phyloP scores from a whole-genome alignment of 2,113 vertebrate species.

The Phaetusa simplex region DNA sequence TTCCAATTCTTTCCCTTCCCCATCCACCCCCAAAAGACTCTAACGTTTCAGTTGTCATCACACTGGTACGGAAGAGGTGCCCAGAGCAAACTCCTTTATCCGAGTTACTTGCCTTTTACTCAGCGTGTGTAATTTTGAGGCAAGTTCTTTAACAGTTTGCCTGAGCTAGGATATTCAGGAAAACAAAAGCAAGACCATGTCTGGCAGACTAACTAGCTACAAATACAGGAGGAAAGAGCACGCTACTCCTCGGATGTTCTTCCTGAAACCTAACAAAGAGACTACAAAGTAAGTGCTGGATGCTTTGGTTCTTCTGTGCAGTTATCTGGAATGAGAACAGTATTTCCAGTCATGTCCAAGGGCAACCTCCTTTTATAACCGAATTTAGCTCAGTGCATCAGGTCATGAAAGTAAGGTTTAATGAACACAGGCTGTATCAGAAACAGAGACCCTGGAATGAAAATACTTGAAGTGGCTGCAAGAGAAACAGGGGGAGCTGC shows the following conservation, averaged over 20 bases:
- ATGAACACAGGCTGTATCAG: neutral
- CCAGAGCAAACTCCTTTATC: neutral
- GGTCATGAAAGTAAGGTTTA: neutral
- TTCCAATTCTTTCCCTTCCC: neutral
- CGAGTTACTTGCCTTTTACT: neutral
- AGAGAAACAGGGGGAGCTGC: neutral
- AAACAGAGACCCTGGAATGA: neutral
- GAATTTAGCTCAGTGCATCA: neutral
- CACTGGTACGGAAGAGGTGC: neutral
- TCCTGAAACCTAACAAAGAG: neutral
- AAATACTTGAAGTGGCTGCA: neutral
- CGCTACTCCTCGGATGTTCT: neutral
- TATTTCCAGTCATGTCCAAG: neutral
- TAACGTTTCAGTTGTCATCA: neutral
- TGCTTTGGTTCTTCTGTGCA: neutral
- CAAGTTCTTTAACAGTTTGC: neutral
- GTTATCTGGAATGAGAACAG: neutral
- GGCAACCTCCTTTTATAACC: neutral
- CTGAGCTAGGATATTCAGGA: neutral
- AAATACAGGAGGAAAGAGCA: neutral
- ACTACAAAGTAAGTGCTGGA: neutral
- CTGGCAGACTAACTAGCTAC: neutral
- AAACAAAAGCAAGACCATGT: neutral
- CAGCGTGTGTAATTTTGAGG: neutral
- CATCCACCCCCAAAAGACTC: neutral